A percentile compares a stretch with the other conserved stretches of the same genome.
phyloP scores from a whole-genome alignment of 2,888 invertebrate genomes.

The Drosophila lacicola region DNA sequence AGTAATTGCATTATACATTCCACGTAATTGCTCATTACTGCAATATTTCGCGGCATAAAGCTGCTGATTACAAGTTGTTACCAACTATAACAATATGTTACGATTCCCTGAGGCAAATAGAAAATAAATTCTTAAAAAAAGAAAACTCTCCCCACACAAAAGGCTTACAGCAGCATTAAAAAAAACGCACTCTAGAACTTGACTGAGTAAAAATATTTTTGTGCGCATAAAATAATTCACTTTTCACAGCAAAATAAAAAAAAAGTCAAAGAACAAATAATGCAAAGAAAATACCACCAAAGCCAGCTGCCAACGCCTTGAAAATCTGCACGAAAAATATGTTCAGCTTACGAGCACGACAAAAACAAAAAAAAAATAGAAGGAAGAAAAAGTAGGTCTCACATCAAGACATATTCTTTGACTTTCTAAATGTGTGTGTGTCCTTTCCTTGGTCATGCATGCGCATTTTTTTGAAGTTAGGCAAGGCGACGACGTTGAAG shows the following conservation, averaged over 20 bases:
- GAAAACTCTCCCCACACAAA: not conserved
- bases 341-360: conserved; percentile 11
- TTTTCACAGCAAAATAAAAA: conserved; percentile 7
- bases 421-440: not conserved
- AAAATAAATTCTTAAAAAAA: not conserved
- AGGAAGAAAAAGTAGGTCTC: not conserved
- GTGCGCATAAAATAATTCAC: conserved; percentile 43
- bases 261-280: not conserved
- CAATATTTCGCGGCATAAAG: not conserved
- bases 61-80: not conserved
- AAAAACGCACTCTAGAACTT: not conserved
- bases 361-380: not conserved
- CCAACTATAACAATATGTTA: not conserved
- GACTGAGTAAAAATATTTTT: conserved; percentile 16
- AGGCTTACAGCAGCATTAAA: not conserved
- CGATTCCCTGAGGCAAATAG: not conserved
- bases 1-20: conserved; percentile 57
- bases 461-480: conserved; percentile 1
- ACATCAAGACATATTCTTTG: conserved; percentile 29
- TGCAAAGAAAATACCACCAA: conserved; percentile 18
- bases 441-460: conserved; percentile 5
- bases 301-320: conserved; percentile 46
- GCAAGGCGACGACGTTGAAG: conserved; percentile 12
- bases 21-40: conserved; percentile 47
- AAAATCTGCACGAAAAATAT: conserved; percentile 46